Conservation (phyloP, 2,888 invertebrate species). For the Mythimna albipuncta region DNA sequence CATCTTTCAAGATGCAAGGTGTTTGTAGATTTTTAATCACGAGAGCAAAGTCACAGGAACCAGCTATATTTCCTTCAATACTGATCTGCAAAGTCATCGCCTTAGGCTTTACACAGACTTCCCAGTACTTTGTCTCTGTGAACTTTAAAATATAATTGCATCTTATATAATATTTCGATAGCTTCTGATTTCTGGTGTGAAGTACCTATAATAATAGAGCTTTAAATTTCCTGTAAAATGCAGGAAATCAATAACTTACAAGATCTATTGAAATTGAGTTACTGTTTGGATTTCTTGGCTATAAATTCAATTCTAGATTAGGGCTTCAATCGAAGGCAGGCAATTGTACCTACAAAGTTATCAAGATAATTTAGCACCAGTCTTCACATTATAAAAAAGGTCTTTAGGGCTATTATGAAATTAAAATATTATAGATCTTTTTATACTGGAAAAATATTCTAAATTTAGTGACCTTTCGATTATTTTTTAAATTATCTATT, state of each 20-base stretch:
- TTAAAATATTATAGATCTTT: no score
- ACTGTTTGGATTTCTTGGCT: constrained; percentile 3
- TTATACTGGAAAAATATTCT: no score
- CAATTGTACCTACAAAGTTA: background rate
- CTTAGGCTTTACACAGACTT: constrained; percentile 13
- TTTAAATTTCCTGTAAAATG: constrained; percentile 38
- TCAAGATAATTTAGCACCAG: no score
- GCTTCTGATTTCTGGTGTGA: constrained; percentile 8
- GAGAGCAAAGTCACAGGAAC: no score
- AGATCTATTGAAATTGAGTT: constrained; percentile 31
- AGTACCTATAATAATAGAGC: constrained; percentile 30
- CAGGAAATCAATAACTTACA: constrained; percentile 44
- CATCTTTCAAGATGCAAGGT: no score
- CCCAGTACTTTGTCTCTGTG: constrained; percentile 21
- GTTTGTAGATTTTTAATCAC: no score
- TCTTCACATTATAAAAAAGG: no score
- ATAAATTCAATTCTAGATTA: constrained; percentile 11
- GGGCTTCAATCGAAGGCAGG: background rate
- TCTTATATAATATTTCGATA: constrained; percentile 17
- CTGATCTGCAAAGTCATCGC: background rate
- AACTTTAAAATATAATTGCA: constrained; percentile 21
- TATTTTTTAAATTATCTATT: no score
- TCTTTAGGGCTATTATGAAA: no score
- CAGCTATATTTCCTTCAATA: background rate
- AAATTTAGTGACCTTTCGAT: no score